phyloP scores from a whole-genome alignment of 2,888 invertebrate species.

The Cistogaster globosa region DNA sequence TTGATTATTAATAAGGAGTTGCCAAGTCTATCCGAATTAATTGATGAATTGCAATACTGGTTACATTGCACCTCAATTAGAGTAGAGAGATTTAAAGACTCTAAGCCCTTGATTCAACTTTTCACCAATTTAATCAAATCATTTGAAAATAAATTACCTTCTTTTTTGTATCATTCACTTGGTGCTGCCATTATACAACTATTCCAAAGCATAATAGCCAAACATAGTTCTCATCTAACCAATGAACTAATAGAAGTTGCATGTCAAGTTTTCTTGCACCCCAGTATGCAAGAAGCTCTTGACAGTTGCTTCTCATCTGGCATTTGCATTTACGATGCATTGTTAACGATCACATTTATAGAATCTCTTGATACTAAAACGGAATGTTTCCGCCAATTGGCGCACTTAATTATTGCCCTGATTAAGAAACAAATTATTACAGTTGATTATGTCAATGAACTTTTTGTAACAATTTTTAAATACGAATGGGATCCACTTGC shows the following conservation, averaged over 20 bases:
- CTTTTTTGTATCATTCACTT: slow-evolving; percentile 77
- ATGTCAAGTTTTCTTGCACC: slow-evolving; percentile 74
- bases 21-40: slow-evolving; percentile 76
- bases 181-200: slow-evolving; percentile 77
- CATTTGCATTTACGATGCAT: slow-evolving; percentile 74
- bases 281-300: slow-evolving; percentile 56
- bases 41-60: slow-evolving; percentile 79
- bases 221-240: slow-evolving; percentile 75
- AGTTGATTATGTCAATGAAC: slow-evolving; percentile 86
- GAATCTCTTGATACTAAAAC: slow-evolving; percentile 73
- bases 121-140: slow-evolving; percentile 73
- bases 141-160: slow-evolving; percentile 77
- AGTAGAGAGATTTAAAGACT: slow-evolving; percentile 74
- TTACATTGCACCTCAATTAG: slow-evolving; percentile 77
- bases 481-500: slow-evolving; percentile 86
- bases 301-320: neutral
- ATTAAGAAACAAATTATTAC: slow-evolving; percentile 85
- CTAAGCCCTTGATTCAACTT: slow-evolving; percentile 70
- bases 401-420: slow-evolving; percentile 83
- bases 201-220: slow-evolving; percentile 78
- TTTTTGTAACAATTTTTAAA: slow-evolving; percentile 87
- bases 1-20: slow-evolving; percentile 72
- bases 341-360: slow-evolving; percentile 77
- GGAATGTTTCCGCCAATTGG: slow-evolving; percentile 83
- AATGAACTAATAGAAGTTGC: slow-evolving; percentile 72